phyloP scores from a whole-genome alignment of 2,113 vertebrate genomes.

The Thamnaconus septentrionalis region DNA sequence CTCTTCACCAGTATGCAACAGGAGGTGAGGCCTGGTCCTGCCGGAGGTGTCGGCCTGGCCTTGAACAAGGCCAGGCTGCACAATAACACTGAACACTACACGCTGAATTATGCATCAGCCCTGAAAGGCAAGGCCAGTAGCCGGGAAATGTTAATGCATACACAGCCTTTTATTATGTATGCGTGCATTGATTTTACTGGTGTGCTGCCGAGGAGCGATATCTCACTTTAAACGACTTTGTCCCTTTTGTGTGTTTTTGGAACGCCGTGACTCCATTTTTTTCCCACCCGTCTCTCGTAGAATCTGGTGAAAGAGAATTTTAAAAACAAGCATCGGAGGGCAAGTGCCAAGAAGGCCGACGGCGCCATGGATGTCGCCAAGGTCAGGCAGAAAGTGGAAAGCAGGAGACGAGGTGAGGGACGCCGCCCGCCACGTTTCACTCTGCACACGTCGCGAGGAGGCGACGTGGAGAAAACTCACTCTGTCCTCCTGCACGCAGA shows the following conservation, averaged over 20 bases:
- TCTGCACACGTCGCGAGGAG: neutral
- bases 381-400: slow-evolving; percentile 41
- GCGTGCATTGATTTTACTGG: slow-evolving; percentile 56
- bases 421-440: no score
- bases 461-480: neutral
- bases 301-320: slow-evolving; percentile 72
- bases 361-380: slow-evolving; percentile 9
- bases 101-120: slow-evolving; percentile 70
- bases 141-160: slow-evolving; percentile 67
- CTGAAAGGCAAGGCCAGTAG: slow-evolving; percentile 30
- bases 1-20: slow-evolving; percentile 78
- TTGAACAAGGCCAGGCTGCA: slow-evolving; percentile 49
- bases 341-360: slow-evolving; percentile 30
- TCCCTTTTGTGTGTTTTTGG: slow-evolving; percentile 29
- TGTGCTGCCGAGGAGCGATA: slow-evolving; percentile 54
- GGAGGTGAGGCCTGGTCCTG: slow-evolving; percentile 67
- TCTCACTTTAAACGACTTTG: slow-evolving; percentile 52
- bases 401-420: slow-evolving; percentile 64
- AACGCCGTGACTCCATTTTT: slow-evolving; percentile 28
- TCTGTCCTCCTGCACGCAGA: slow-evolving; percentile 41
- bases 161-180: slow-evolving; percentile 66
- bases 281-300: slow-evolving; percentile 39
- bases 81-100: slow-evolving; percentile 34
- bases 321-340: slow-evolving; percentile 63
- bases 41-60: slow-evolving; percentile 27